Evolutionary conservation across 1,140 invertebrate species (phyloP), one percentile per base, ranked within the genome.

Genomic region (Heliconius melpomene): DNA sequence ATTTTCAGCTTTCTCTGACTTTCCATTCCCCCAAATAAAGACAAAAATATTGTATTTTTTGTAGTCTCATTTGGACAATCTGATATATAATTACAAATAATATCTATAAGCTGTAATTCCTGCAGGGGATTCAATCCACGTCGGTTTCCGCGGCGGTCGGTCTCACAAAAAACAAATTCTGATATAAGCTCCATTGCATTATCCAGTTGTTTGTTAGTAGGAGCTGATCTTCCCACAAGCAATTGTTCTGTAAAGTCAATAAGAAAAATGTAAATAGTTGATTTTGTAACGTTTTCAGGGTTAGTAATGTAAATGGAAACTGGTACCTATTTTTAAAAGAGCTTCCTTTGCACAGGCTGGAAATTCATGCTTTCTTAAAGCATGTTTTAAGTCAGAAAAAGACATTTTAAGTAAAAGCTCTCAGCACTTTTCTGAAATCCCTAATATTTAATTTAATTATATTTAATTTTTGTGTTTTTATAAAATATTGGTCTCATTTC

Each of bases 121-220:
- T 97, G 96, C 50, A 98, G 94, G 0, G 96, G 95, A 75, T 94
- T 96, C 74, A 97, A 88, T 79, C 93, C 93, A 0, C 95, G 95
- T 57, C 95, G 95, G 60, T 95, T 95, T 46, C 96, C 96, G 26
- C 96, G 94, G 40, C 96, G 95, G 60, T 97, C 97, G 0, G 96
- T 95, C 90, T 98, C 97, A 74, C 96, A 96, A 86, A 98, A 98
- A 32, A 98, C 95, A 91, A 97, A 98, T 88, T 98, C 97, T 5
- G 97, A 96, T 91, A 98, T 98, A 32, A 98, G 94, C 82, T 98
- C 97, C 92, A 97, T 96, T 38, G 96, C 96, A 78, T 95, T 88
- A 79, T 95, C 95, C 3, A 93, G 75, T 57, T 94, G 94, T 78
- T 95, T 95, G 54, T 82, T 92, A n/a, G 92, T 89, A n/a, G 93